Evolutionary conservation across 2,113 vertebrate species (phyloP), one percentile per base, ranked within the genome.

Genomic region (Pygoscelis antarcticus): DNA sequence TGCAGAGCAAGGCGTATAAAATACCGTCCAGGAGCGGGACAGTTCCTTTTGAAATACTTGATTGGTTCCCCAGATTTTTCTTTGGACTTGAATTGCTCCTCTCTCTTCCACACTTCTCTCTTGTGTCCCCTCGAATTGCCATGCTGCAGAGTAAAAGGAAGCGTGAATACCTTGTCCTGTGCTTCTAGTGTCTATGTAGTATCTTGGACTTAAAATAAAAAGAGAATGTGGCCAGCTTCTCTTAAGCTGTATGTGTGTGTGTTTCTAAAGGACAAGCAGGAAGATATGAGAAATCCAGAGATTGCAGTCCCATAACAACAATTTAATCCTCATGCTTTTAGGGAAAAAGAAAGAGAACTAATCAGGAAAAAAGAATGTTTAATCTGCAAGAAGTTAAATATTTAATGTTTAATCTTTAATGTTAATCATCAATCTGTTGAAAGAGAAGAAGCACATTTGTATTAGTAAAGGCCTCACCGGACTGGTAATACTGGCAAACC

Each of bases 121-220:
- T n/a, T 3, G 1, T 42, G 21, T 68, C 42, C 8, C 25, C 36
- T 66, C 25, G n/a, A 64, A 17, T 14, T 30, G 58, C 78, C 83
- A 47, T 32, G 58, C 58, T 84, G 51, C 72, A 79, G 74, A 64
- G 47, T 75, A 81, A 89, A 93, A 84, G 52, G 72, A 78, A 90
- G 57, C 15, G 7, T 74, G 66, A 93, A 79, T 90, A 69, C 22
- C 51, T 88, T 83, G 69, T 60, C 54, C 84, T 90, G 44, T 95
- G 76, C 72, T 94, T 96, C 64, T 91, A 58, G 25, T 55, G 54
- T 87, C 57, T 96, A 0, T 54, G 58, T 88, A 68, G 44, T 69
- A 90, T 52, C 87, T 77, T 88, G 32, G 57, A 88, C 38, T 94
- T 94, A 49, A 82, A 97, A 96, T 94, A 96, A 97, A 96, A 97